Evolutionary conservation across 2,888 invertebrate genomes (phyloP), one percentile per base, ranked within the genome.

Genomic region (Dusona sp.): DNA sequence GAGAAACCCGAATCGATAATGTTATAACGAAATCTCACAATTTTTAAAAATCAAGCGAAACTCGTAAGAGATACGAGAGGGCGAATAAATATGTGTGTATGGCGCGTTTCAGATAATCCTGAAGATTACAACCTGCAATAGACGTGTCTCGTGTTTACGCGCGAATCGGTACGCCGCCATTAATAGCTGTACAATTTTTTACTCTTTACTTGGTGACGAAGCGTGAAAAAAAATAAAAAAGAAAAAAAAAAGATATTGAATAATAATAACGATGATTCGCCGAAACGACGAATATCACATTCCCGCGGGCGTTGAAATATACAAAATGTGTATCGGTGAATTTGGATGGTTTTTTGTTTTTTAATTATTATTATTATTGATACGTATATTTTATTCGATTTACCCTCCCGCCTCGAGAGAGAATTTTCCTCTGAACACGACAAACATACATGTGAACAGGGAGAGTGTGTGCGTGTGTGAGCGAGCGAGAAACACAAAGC

Each of bases 151-250:
- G 57, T 16, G 74, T 45, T 13, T 9, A 16, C 51, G 19, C 54
- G 68, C 29, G 77, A 38, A 25, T 74, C 73, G 33, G 68, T 61
- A 72, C 77, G 72, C 42, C 79, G 70, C 68, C 86, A 48, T 70
- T 72, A 16, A 77, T 86, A 83, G 83, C 75, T 83, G 79, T 83
- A 86, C 79, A 70, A 48, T 79, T 86, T 86, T 86, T 79, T 83
- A 86, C 86, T 73, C 79, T 72, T 83, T 72, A 65, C 86, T 86
- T 75, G 79, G 64, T 61, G 36, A 83, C 61, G 38, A 45, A 79
- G 36, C 45, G 61, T n/a, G 65, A 19, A 13, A n/a, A 51, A 72
- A 42, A 48, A 51, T 6, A 33, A 38, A 22, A 38, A 13, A 25
- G 0, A 33, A n/a, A 33, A 45, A 25, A 45, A 16, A 61, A 68